Percentiles rank a stretch among this genome's conserved stretches.
phyloP scores from a whole-genome alignment of 2,113 vertebrate species.

The Brevimyrus niger region DNA sequence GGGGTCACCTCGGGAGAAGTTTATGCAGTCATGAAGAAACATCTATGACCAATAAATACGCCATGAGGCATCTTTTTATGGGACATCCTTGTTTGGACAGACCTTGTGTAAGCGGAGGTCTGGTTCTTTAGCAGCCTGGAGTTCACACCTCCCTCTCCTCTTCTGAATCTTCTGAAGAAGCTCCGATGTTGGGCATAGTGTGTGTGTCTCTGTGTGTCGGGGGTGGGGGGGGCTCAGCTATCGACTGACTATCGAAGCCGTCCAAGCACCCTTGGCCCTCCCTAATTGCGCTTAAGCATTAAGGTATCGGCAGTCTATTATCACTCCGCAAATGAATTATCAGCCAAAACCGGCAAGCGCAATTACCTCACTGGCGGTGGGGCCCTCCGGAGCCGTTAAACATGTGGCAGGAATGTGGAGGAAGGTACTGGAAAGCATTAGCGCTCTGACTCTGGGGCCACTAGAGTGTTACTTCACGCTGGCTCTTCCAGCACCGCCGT shows the following conservation, averaged over 20 bases:
- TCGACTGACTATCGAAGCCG: constrained; percentile 41
- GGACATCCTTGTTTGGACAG: background rate
- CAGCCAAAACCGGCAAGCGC: constrained; percentile 42
- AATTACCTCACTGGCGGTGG: constrained; percentile 38
- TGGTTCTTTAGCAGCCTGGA: background rate
- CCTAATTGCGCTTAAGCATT: constrained; percentile 56
- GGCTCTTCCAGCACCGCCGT: background rate
- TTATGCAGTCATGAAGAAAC: background rate
- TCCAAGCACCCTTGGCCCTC: constrained; percentile 46
- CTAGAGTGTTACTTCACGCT: too few species aligned
- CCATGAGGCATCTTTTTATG: background rate
- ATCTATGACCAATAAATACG: background rate
- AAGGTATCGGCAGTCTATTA: constrained; percentile 54
- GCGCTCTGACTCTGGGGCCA: constrained; percentile 4
- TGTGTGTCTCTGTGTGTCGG: background rate
- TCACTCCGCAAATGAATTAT: constrained; percentile 55
- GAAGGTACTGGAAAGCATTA: constrained; percentile 15
- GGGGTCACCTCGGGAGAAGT: background rate
- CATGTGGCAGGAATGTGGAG: constrained; percentile 20
- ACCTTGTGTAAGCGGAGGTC: background rate
- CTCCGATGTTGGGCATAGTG: background rate
- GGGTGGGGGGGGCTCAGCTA: constrained; percentile 32
- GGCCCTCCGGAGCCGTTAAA: constrained; percentile 15
- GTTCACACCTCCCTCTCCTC: background rate
- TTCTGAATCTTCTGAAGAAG: background rate